phyloP scores from a whole-genome alignment of 92 coral and sea anemone genomes.

The Bergia puertoricense region DNA sequence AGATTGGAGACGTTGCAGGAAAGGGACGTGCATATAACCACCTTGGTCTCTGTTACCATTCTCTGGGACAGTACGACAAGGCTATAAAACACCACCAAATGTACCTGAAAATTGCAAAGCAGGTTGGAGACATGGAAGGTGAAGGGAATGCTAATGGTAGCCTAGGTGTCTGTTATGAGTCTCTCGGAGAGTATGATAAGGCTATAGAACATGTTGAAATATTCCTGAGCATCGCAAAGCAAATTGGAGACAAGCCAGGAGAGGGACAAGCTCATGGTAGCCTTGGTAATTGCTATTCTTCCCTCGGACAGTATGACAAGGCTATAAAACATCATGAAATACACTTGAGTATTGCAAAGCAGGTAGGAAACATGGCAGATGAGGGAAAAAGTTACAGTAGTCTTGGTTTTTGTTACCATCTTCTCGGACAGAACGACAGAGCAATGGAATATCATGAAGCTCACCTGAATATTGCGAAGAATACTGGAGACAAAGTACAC shows the following conservation, averaged over 20 bases:
- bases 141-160: too few species aligned
- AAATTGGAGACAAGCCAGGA: neutral
- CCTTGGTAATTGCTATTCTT: neutral
- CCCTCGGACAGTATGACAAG: conserved; percentile 6
- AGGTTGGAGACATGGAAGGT: too few species aligned
- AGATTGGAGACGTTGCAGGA: neutral
- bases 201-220: neutral
- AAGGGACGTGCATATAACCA: neutral
- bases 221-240: neutral
- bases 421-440: neutral
- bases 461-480: too few species aligned
- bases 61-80: too few species aligned
- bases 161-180: neutral
- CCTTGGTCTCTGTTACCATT: neutral
- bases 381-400: neutral
- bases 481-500: too few species aligned
- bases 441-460: neutral
- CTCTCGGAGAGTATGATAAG: neutral
- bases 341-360: neutral
- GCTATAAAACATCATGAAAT: conserved; percentile 9
- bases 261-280: neutral
- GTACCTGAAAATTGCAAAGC: too few species aligned
- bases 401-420: conserved; percentile 1
- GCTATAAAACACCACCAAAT: too few species aligned
- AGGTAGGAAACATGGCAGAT: conserved; percentile 12